Conservation (phyloP, 2,113 vertebrate genomes). For the Sturnus vulgaris region DNA sequence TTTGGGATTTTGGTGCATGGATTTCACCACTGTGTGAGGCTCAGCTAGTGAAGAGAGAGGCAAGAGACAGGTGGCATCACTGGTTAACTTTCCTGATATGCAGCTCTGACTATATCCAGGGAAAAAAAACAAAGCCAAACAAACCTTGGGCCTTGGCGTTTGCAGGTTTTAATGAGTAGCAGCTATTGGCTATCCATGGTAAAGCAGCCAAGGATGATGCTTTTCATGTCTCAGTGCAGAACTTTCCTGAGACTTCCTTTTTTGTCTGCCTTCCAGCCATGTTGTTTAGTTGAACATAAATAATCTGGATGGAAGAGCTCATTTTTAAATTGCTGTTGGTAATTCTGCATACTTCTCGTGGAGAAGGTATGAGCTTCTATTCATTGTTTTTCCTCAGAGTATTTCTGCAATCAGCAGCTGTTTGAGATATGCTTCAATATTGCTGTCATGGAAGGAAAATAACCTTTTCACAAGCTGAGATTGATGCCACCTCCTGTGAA, state of each 20-base stretch:
- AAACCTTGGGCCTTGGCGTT: not conserved
- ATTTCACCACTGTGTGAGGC: not conserved
- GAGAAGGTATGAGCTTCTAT: not conserved
- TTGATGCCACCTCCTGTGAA: not conserved
- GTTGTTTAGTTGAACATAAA: not conserved
- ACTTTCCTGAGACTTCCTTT: not conserved
- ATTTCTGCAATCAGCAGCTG: not conserved
- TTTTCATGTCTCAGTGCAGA: not conserved
- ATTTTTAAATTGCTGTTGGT: not conserved
- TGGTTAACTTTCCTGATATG: not conserved
- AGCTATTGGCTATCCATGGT: not conserved
- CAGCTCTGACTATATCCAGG: not conserved
- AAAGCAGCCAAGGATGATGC: not conserved
- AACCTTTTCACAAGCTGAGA: not conserved
- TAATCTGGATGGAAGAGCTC: not conserved
- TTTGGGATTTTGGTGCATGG: not conserved
- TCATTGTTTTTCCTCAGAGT: not conserved
- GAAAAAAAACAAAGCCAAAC: not conserved
- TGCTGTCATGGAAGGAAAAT: not conserved
- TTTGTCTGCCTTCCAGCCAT: not conserved
- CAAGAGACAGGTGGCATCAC: not conserved
- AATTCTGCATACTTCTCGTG: not conserved
- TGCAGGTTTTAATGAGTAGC: not conserved
- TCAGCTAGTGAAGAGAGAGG: accelerated
- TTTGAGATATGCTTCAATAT: not conserved